These are phyloP conservation scores for Struthio camelus DNA, from an alignment of 2,113 vertebrate genomes.

Conservation along the genomic window DNA sequence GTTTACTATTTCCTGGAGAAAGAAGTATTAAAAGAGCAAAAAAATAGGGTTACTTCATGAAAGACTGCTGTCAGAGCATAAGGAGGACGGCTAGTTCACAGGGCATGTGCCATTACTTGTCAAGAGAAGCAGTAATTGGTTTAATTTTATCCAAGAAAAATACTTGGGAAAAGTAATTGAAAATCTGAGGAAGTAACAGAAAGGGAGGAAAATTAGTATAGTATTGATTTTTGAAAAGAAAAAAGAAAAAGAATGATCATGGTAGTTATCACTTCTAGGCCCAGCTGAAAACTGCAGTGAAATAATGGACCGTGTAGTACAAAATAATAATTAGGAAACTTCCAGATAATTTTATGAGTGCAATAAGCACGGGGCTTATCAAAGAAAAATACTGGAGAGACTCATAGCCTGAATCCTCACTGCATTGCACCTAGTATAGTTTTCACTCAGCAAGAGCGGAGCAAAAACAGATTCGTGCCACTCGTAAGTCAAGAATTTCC, in stretches of 20 bases:
- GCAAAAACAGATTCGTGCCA: neutral
- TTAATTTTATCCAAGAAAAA: constrained; percentile 21
- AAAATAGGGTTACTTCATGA: neutral
- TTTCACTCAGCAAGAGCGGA: neutral
- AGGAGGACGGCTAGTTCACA: neutral
- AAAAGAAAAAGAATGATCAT: neutral
- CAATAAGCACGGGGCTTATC: neutral
- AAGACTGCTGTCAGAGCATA: neutral
- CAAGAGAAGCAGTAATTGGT: neutral
- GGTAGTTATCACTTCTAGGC: neutral
- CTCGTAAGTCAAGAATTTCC: neutral
- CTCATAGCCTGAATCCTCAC: neutral
- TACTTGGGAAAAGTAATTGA: neutral
- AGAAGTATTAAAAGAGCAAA: neutral
- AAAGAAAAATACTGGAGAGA: neutral
- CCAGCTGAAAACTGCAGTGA: neutral
- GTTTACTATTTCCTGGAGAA: neutral
- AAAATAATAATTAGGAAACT: neutral
- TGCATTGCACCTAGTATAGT: neutral
- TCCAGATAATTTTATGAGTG: neutral
- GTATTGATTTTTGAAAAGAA: neutral
- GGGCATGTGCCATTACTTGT: neutral
- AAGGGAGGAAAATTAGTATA: neutral
- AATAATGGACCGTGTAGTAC: neutral
- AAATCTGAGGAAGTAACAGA: neutral